Percentiles rank a stretch among this genome's conserved stretches.
Conservation (phyloP, 2,113 vertebrate genomes). For the Gymnorhina tibicen region DNA sequence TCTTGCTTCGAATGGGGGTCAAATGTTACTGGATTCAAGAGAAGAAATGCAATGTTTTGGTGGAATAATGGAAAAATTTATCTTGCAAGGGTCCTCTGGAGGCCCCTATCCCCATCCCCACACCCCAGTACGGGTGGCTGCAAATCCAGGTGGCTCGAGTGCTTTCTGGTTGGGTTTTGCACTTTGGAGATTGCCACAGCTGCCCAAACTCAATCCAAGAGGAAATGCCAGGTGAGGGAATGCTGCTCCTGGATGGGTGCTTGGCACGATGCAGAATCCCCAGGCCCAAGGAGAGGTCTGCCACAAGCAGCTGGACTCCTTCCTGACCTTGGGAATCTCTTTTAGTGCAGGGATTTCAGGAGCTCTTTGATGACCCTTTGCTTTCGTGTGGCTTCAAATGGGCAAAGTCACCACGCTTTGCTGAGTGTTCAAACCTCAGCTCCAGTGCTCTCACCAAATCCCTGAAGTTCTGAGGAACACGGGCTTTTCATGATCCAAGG, state of each 20-base stretch:
- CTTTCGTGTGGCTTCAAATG: accelerated
- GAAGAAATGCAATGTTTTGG: not conserved
- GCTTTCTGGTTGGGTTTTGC: not conserved
- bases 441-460: not conserved
- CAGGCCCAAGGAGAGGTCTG: not conserved
- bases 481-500: not conserved
- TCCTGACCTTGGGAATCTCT: not conserved
- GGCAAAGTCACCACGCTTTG: not conserved
- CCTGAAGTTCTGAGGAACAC: not conserved
- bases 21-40: not conserved
- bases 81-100: not conserved
- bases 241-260: not conserved
- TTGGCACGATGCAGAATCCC: not conserved
- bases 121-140: not conserved
- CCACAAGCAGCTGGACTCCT: not conserved
- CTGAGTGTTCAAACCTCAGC: not conserved
- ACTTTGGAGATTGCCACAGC: not conserved
- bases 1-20: not conserved
- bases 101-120: no score
- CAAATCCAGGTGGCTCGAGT: not conserved
- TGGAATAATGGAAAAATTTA: not conserved
- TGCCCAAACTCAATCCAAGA: not conserved
- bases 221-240: not conserved
- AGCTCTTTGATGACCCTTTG: accelerated
- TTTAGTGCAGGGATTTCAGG: not conserved